Conservation (phyloP, 1,140 invertebrate genomes). For the Steinernema khuongi region DNA sequence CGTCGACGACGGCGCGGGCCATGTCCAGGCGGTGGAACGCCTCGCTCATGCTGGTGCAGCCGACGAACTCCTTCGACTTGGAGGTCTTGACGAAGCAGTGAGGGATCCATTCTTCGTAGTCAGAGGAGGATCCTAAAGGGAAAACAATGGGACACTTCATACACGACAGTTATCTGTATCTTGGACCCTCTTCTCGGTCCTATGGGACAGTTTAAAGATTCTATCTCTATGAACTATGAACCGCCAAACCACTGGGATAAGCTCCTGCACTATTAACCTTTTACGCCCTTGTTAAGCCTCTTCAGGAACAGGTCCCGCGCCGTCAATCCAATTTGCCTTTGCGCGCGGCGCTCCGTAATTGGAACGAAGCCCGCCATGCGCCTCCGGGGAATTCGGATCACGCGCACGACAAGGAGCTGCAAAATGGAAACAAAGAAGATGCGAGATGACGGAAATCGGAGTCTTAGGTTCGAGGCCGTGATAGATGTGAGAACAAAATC, state of each 20-base stretch:
- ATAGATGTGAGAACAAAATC: too few species aligned
- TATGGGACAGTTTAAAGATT: not conserved
- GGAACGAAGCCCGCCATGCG: too few species aligned
- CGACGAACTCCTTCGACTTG: constrained; percentile 85
- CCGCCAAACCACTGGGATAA: not conserved
- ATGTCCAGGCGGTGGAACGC: constrained; percentile 88
- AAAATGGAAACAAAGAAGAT: too few species aligned
- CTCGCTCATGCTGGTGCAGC: constrained; percentile 87
- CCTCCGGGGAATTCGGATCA: too few species aligned
- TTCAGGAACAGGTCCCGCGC: not conserved
- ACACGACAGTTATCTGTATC: too few species aligned
- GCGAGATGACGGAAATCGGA: too few species aligned
- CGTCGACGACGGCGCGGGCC: constrained; percentile 83
- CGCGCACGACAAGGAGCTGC: too few species aligned
- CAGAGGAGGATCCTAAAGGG: constrained; percentile 25
- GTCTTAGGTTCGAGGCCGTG: too few species aligned
- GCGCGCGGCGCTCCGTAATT: too few species aligned
- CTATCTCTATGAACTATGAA: not conserved
- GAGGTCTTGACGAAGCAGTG: constrained; percentile 86
- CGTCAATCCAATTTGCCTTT: too few species aligned
- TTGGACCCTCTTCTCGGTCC: not conserved
- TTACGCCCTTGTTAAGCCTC: not conserved
- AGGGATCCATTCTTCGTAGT: constrained; percentile 65
- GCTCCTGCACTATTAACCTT: not conserved
- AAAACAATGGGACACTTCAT: not conserved